A percentile compares a stretch with the other conserved stretches of the same genome.
phyloP scores from a whole-genome alignment of 1,140 invertebrate species.

The Eubasilissa regina region DNA sequence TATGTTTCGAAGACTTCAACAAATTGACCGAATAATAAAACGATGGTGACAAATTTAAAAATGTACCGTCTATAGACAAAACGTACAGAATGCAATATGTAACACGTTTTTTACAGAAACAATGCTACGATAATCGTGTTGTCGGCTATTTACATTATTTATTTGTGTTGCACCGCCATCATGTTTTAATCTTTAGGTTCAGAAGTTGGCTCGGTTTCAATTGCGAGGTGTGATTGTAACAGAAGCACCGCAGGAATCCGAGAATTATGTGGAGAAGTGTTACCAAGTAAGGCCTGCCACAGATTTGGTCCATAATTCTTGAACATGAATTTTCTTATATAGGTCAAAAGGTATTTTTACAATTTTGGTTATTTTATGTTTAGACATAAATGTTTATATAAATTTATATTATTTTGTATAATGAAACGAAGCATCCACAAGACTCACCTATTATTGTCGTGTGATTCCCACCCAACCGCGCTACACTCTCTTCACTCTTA shows the following conservation, averaged over 20 bases:
- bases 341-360: constrained; percentile 56
- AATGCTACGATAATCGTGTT: too few relatives aligned
- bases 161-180: too few relatives aligned
- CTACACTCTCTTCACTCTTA: not conserved
- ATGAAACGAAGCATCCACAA: constrained; percentile 57
- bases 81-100: too few relatives aligned
- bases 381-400: constrained; percentile 60
- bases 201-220: too few relatives aligned
- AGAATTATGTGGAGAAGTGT: constrained; percentile 8
- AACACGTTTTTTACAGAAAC: too few relatives aligned
- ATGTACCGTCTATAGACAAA: too few relatives aligned
- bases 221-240: too few relatives aligned
- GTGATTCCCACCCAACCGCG: constrained; percentile 43
- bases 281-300: constrained; percentile 32
- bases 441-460: constrained; percentile 52
- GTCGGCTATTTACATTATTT: too few relatives aligned
- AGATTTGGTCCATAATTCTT: constrained; percentile 47
- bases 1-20: too few relatives aligned
- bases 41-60: too few relatives aligned
- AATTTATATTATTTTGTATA: constrained; percentile 59
- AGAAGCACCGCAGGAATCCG: not conserved
- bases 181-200: too few relatives aligned
- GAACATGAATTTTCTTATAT: constrained; percentile 54
- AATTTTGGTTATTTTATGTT: constrained; percentile 58
- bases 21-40: too few relatives aligned